Conservation (phyloP, 2,888 invertebrate genomes). For the Chalcis sispes region DNA sequence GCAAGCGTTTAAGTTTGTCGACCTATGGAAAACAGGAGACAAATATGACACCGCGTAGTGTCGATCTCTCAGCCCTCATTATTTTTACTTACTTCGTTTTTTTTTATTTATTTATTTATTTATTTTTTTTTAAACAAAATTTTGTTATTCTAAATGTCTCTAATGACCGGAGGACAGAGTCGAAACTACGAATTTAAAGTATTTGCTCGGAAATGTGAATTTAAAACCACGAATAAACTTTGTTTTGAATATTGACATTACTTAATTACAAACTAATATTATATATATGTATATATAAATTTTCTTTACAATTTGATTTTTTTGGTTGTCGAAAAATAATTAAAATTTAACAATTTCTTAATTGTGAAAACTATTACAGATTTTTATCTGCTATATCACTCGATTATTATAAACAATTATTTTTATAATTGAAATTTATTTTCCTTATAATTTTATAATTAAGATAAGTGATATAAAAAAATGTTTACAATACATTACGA, state of each 20-base stretch:
- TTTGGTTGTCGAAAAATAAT: neutral
- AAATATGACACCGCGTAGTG: slow-evolving; percentile 72
- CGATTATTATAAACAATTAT: neutral
- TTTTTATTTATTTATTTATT: slow-evolving; percentile 13
- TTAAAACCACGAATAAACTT: neutral
- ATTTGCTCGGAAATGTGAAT: neutral
- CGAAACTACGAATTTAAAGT: slow-evolving; percentile 26
- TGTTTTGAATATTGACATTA: neutral
- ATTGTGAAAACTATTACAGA: too few relatives aligned
- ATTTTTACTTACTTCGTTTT: slow-evolving; percentile 59
- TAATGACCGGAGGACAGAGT: slow-evolving; percentile 18
- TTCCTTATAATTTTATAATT: too few relatives aligned
- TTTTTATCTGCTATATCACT: too few relatives aligned
- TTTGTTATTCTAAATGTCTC: slow-evolving; percentile 14
- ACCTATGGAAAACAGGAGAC: slow-evolving; percentile 75
- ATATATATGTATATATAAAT: too few relatives aligned
- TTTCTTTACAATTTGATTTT: too few relatives aligned
- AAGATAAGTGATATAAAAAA: too few relatives aligned
- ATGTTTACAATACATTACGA: neutral
- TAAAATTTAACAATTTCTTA: neutral
- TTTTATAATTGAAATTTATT: too few relatives aligned
- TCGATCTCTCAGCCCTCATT: slow-evolving; percentile 61
- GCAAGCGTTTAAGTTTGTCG: slow-evolving; percentile 76
- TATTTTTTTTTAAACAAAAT: neutral
- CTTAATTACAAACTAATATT: too few relatives aligned